A percentile compares a stretch with the other conserved stretches of the same genome.
These are phyloP conservation scores for Eupithecia insigniata DNA, from an alignment of 2,888 invertebrate genomes.

Conservation along the genomic window DNA sequence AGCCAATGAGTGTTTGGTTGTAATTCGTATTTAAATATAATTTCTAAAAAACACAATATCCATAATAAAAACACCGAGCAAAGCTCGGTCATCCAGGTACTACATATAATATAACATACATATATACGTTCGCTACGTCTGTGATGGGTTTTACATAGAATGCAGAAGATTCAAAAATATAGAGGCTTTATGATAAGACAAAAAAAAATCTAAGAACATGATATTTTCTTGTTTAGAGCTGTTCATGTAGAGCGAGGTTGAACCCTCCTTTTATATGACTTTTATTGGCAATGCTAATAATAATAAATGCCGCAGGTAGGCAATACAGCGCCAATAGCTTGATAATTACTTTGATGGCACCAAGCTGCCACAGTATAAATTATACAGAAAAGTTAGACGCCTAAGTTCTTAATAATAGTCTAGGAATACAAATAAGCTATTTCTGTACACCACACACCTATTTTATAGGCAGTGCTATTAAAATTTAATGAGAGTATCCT, in stretches of 20 bases:
- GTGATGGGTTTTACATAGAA: too few relatives aligned
- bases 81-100: too few relatives aligned
- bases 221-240: neutral
- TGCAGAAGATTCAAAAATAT: neutral
- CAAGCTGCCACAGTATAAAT: constrained; percentile 8
- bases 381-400: constrained; percentile 7
- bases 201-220: neutral
- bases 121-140: too few relatives aligned
- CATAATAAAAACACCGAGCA: too few relatives aligned
- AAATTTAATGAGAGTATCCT: constrained; percentile 67
- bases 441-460: constrained; percentile 44
- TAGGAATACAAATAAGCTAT: constrained; percentile 31
- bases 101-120: too few relatives aligned
- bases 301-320: neutral
- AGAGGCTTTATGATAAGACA: neutral
- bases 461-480: constrained; percentile 55
- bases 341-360: constrained; percentile 5
- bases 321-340: neutral
- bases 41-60: too few relatives aligned
- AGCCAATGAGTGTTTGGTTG: too few relatives aligned
- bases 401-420: neutral
- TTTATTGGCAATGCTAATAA: neutral
- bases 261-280: neutral
- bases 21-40: too few relatives aligned
- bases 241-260: neutral